Percentiles rank a stretch among this genome's conserved stretches.
Conservation (phyloP, 2,113 vertebrate genomes). For the Cromileptes altivelis region DNA sequence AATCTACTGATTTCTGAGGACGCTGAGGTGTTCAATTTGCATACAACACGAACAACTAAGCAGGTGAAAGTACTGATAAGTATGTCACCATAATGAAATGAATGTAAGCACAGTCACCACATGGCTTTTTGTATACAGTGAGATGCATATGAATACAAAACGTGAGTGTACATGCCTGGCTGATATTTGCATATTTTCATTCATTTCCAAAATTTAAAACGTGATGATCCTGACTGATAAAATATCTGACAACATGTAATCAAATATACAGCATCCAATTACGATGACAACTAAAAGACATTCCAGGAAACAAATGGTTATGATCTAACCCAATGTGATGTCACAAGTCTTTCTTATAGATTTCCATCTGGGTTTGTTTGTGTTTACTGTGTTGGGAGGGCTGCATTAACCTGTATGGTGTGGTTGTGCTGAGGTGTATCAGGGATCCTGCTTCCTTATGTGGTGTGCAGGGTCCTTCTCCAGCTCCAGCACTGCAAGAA, state of each 20-base stretch:
- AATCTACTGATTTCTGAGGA: constrained; percentile 20
- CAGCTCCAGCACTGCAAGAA: constrained; percentile 39
- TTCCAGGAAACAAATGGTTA: background rate
- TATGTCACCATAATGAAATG: background rate
- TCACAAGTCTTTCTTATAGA: background rate
- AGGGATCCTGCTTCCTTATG: constrained; percentile 6
- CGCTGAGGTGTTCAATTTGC: constrained; percentile 1
- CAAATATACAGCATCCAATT: background rate
- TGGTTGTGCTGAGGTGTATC: background rate
- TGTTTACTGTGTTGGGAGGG: background rate
- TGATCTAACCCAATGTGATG: background rate
- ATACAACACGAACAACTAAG: background rate
- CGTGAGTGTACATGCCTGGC: background rate
- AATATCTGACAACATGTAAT: background rate
- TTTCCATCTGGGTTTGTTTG: background rate
- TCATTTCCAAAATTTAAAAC: no score
- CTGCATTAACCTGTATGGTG: constrained; percentile 12
- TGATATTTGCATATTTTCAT: background rate
- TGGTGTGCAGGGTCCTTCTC: background rate
- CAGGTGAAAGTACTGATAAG: background rate
- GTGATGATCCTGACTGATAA: background rate
- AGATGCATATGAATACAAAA: background rate
- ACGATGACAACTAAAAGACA: background rate
- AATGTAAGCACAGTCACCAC: background rate
- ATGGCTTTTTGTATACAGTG: background rate